A percentile compares a stretch with the other conserved stretches of the same genome.
These are phyloP conservation scores for Oreochromis niloticus DNA, from an alignment of 2,113 vertebrate species.

Conservation along the genomic window DNA sequence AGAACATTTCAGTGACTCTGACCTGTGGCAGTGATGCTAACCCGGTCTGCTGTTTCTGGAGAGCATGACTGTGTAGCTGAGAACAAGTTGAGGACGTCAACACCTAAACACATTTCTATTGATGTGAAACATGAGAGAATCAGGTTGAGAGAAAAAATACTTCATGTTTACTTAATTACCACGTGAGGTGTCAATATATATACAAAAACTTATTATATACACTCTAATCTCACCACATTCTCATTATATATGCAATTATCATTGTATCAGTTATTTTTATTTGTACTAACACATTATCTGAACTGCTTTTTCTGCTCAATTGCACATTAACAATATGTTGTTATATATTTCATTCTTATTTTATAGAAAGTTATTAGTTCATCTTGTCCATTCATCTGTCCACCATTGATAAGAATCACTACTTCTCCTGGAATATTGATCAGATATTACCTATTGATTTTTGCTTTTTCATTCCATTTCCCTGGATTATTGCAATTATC, in stretches of 20 bases:
- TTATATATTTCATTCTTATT: not conserved
- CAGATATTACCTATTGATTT: not conserved
- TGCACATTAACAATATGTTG: not conserved
- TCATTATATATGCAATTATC: accelerated
- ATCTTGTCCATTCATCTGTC: not conserved
- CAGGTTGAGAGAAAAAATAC: not conserved
- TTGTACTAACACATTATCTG: not conserved
- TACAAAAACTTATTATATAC: not conserved
- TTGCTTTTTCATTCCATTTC: not conserved
- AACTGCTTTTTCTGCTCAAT: not conserved
- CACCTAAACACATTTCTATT: not conserved
- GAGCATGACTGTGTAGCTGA: not conserved
- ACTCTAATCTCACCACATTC: not conserved
- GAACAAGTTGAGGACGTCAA: not conserved
- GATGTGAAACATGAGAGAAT: not conserved
- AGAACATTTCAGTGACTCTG: not conserved
- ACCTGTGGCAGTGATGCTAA: not conserved
- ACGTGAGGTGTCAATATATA: not conserved
- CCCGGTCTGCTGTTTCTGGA: not conserved
- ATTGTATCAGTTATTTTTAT: not conserved
- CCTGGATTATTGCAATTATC: not conserved
- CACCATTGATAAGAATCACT: not conserved
- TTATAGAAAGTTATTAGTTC: not conserved
- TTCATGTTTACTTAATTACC: not conserved
- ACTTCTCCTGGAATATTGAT: not conserved